A percentile compares a stretch with the other conserved stretches of the same genome.
Conservation (phyloP, 1,140 invertebrate species). For the Psix sp. region DNA sequence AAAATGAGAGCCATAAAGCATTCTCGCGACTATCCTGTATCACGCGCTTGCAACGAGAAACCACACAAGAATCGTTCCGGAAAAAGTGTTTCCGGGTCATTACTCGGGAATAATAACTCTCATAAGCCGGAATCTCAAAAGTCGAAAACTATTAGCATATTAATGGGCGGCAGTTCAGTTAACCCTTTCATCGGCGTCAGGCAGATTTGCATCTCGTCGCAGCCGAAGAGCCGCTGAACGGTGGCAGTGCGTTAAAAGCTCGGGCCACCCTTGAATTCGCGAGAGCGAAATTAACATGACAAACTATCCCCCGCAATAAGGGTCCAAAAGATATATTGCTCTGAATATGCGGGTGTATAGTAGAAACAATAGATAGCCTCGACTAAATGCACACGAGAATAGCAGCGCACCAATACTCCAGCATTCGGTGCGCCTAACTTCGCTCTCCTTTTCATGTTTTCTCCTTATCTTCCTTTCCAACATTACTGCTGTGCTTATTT, state of each 20-base stretch:
- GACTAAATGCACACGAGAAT: slow-evolving; percentile 56
- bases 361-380: slow-evolving; percentile 75
- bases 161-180: slow-evolving; percentile 77
- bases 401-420: slow-evolving; percentile 20
- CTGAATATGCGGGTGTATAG: slow-evolving; percentile 74
- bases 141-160: slow-evolving; percentile 78
- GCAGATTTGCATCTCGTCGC: slow-evolving; percentile 74
- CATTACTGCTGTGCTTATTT: slow-evolving; percentile 55
- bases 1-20: slow-evolving; percentile 24
- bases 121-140: slow-evolving; percentile 76
- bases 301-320: slow-evolving; percentile 78
- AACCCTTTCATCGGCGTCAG: slow-evolving; percentile 77
- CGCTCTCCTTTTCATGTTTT: slow-evolving; percentile 47
- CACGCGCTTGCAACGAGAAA: slow-evolving; percentile 47
- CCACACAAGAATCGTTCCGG: slow-evolving; percentile 72
- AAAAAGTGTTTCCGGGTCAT: slow-evolving; percentile 78
- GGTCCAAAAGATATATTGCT: slow-evolving; percentile 75
- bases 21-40: slow-evolving; percentile 44
- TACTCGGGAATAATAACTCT: slow-evolving; percentile 75
- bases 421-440: slow-evolving; percentile 14
- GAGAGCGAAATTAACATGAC: slow-evolving; percentile 78
- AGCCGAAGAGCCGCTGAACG: slow-evolving; percentile 61
- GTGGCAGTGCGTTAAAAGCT: slow-evolving; percentile 78
- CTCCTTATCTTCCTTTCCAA: slow-evolving; percentile 59
- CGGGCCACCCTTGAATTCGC: slow-evolving; percentile 69